Evolutionary conservation across 2,113 vertebrate genomes (phyloP), one percentile per base, ranked within the genome.

Genomic region (Enhydra lutris): DNA sequence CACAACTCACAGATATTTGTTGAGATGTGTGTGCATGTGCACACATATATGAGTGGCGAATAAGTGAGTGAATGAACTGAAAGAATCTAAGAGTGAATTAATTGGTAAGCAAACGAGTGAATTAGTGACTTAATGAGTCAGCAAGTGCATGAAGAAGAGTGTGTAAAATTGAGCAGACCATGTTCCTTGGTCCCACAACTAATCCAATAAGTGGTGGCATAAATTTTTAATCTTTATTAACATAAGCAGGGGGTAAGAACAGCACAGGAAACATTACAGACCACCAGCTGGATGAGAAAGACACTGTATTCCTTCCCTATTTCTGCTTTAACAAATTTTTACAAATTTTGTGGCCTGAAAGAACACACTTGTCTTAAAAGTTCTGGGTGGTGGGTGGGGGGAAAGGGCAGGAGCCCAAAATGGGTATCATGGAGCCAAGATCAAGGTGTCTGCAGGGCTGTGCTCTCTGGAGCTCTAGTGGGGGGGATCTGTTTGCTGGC

Each of bases 91-190:
- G 84, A 31, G 52, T 95, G 63, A 97, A 84, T 89, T 93, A 91
- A 97, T 20, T 91, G 78, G 82, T 52, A 85, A 91, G 59, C 12
- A 61, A 91, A 89, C 12, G 65, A 92, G 73, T 82, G 65, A 86
- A 95, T 98, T 94, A 94, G 93, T 89, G 86, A 89, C 96, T 83
- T 88, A 91, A 91, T 95, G 92, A 90, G 52, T 96, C 87, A 90
- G 86, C 24, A 34, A 95, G 97, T 23, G 65, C 95, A 91, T 59
- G 90, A 86, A 85, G 50, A 92, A 59, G 80, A 47, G 14, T 83
- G 88, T 91, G 31, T 55, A 80, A 92, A 95, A 92, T 82, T 71
- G 82, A 97, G 78, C 21, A 39, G 73, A 34, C 47, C 39, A 17
- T 2, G 17, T 47, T 90, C 52, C 79, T 36, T 79, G 81, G n/a